Base-by-base conservation (phyloP, 2,113 vertebrate genomes). In the Mus spicilegus region DNA sequence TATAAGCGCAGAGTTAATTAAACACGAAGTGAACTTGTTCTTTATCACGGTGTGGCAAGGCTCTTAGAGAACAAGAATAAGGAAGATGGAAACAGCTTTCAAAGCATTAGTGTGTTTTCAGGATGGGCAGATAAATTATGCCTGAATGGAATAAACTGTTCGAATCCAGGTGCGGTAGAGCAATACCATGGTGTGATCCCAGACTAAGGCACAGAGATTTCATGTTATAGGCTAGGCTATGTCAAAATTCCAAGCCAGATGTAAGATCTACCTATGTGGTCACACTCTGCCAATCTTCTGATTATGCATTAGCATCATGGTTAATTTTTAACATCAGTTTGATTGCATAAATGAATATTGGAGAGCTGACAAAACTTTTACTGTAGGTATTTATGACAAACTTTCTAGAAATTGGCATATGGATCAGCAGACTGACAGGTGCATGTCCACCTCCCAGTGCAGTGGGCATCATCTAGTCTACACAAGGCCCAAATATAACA, bases 1-100 rank as follows among this genome's bases (percentile, higher is more conserved):
- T 93, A 86, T 84, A 26, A 96, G n/a, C n/a, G 92, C 56, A 80
- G 42, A 95, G 54, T 87, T 96, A 93, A 96, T 97, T 96, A 97
- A 93, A 94, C 70, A 93, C 22, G 69, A 96, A 90, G 19, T 19
- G 69, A 82, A 70, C 65, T 10, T 51, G 69, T 95, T 89, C 67
- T 92, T 77, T 28, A 91, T 87, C 46, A 84, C 11, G 2, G 13
- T 24, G 2, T 76, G 54, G 51, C 73, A 80, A 65, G 12, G 1
- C 26, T 89, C 56, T 20, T 36, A 76, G 16, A 16, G 30, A 96
- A 46, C 3, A 84, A 75, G 85, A 89, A 14, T 77, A 88, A 85
- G 36, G 76, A 95, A 63, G 54, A 93, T 54, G 12, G 58, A 88
- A 82, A 36, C 30, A 36, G 51, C 9, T 89, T 90, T 58, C 65